Evolutionary conservation across 2,888 invertebrate genomes (phyloP), one percentile per base, ranked within the genome.

Genomic region (Plutella xylostella): DNA sequence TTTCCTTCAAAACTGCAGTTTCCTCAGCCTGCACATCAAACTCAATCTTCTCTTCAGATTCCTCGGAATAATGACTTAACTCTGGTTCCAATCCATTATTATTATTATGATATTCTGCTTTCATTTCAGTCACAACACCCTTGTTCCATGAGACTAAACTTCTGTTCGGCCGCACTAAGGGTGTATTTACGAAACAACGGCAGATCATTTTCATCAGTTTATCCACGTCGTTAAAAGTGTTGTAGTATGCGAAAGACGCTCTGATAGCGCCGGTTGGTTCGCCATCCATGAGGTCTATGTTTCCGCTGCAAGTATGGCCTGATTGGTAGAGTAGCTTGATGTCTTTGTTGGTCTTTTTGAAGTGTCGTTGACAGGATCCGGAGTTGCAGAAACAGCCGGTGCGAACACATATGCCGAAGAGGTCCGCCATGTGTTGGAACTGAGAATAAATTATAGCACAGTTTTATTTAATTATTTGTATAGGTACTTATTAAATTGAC

Each of bases 361-460:
- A 78, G 61, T 93, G 92, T 41, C 89, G 79, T 66, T 96, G 94
- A 65, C 98, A 98, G 2, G 97, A 93, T 12, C 98, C 98, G 1
- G 96, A 92, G 78, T 98, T 98, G 70, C 98, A 98, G 68, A 97
- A 96, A 67, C 98, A 98, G 0, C 98, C 98, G 1, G 96, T 96
- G 51, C 98, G 87, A 33, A 98, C 69, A 55, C 91, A 90, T 42
- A 98, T 91, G 56, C 91, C 90, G 65, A 94, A 91, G 43, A 97
- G 77, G 54, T 94, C 91, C 0, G 96, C 93, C 85, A 98, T 89
- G 61, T 95, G 92, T 60, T 94, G 89, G 48, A 97, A 93, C 92
- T 94, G 72, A 47, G 78, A 53, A 47, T 20, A 19, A 15, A 33
- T n/a, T 14, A 15, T n/a, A 6, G 15, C 14, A 6, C 25, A 25